Evolutionary conservation across 1,140 invertebrate genomes (phyloP).

Genomic region (Ruditapes philippinarum): DNA sequence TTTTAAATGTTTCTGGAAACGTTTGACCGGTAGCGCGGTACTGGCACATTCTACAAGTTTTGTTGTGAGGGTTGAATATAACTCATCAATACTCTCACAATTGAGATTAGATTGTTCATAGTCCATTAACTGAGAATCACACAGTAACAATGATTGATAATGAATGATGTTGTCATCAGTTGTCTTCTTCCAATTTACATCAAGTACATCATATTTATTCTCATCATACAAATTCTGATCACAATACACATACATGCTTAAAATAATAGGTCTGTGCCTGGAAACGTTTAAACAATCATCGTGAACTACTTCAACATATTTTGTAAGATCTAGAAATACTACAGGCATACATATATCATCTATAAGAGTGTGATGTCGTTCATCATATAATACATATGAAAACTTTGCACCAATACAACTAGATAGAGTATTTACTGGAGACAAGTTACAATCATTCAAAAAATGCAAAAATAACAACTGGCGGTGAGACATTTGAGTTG

Average conservation of each 20-base stretch:
- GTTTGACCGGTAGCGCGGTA: neutral
- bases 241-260: too few species aligned
- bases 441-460: neutral
- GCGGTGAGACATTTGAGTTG: neutral
- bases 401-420: neutral
- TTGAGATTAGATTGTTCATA: neutral
- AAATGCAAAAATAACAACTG: too few species aligned
- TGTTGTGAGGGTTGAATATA: neutral
- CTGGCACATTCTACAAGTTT: neutral
- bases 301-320: neutral
- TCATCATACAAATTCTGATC: too few species aligned
- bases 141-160: neutral
- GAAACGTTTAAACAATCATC: conserved; percentile 2
- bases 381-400: conserved; percentile 5
- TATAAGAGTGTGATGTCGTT: neutral
- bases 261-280: neutral
- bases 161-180: neutral
- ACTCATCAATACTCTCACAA: neutral
- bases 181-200: neutral
- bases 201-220: neutral
- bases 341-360: neutral
- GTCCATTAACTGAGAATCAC: neutral
- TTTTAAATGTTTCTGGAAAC: neutral
- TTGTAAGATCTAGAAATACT: neutral
- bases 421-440: conserved; percentile 3